Evolutionary conservation across 2,113 vertebrate genomes (phyloP), one percentile per base, ranked within the genome.

Genomic region (Plotosus lineatus): DNA sequence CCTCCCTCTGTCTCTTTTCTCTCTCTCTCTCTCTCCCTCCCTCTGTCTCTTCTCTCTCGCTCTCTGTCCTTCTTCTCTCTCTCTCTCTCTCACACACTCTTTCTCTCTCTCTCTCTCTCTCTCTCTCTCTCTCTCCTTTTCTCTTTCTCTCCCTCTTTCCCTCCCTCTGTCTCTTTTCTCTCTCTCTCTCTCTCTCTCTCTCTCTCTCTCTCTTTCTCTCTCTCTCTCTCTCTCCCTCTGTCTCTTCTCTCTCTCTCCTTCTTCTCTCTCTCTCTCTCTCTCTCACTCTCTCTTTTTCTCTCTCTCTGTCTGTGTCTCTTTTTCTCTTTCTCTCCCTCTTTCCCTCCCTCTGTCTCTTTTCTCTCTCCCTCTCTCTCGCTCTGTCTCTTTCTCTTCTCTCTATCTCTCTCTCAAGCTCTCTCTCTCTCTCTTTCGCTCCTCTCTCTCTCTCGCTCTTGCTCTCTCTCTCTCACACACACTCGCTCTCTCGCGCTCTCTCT

Each of bases 191-290:
- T 44, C 36, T 55, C 48, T n/a, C n/a, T n/a, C n/a, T n/a, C n/a
- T 44, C 75, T n/a, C n/a, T n/a, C n/a, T n/a, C n/a, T n/a, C 36
- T 14, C 10, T 28, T n/a, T n/a, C n/a, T n/a, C n/a, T n/a, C n/a
- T n/a, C n/a, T n/a, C n/a, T 21, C 56, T 14, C 53, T n/a, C 17
- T 9, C 36, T 19, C 38, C 6, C 58, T 28, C 28, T 11, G 10
- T 58, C 71, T 48, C 21, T 71, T 73, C 8, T 46, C 42, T 71
- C 51, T 69, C 10, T 26, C 58, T 63, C 38, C n/a, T n/a, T n/a
- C n/a, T n/a, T 46, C 23, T 36, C 23, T 44, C 36, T 55, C 48
- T n/a, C n/a, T n/a, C n/a, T n/a, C n/a, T 44, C 75, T n/a, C n/a
- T n/a, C n/a, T n/a, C n/a, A n/a, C 36, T 14, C 10, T 28, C n/a